Percentiles rank a stretch among this genome's conserved stretches.
phyloP scores from a whole-genome alignment of 2,888 invertebrate species.

The Sialis lutaria region DNA sequence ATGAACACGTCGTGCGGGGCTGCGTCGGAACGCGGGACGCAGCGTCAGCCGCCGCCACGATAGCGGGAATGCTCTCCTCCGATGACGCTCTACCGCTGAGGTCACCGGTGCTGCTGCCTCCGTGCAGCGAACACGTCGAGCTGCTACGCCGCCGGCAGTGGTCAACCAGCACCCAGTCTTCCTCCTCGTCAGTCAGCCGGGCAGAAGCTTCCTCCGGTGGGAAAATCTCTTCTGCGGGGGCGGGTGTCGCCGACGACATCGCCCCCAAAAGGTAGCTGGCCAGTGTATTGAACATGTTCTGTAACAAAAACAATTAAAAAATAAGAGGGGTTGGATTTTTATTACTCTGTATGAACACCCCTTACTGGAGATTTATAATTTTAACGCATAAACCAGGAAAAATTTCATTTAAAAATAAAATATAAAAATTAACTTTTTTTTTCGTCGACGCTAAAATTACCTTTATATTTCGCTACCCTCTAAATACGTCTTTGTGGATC shows the following conservation, averaged over 20 bases:
- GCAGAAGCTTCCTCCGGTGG: background rate
- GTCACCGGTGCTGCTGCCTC: conserved; percentile 4
- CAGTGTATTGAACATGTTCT: conserved; percentile 40
- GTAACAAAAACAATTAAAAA: conserved; percentile 9
- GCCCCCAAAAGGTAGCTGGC: conserved; percentile 31
- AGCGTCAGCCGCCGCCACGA: conserved; percentile 8
- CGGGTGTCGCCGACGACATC: conserved; percentile 9
- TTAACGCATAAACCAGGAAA: too few species aligned
- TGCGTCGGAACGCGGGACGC: conserved; percentile 5
- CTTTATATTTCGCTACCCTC: too few species aligned
- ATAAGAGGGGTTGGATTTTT: too few species aligned
- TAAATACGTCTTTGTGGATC: too few species aligned
- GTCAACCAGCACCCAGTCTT: conserved; percentile 38
- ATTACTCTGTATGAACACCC: too few species aligned
- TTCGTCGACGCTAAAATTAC: too few species aligned
- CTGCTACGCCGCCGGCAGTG: conserved; percentile 8
- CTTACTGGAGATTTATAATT: too few species aligned
- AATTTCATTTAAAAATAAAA: too few species aligned
- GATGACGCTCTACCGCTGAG: background rate
- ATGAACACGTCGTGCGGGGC: conserved; percentile 10
- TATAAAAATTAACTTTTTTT: too few species aligned
- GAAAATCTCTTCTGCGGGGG: conserved; percentile 2
- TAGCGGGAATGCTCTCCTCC: conserved; percentile 11
- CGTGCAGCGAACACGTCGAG: conserved; percentile 7
- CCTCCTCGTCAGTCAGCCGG: conserved; percentile 5